Base-by-base conservation (phyloP, 2,113 vertebrate genomes). In the Neogale vison region DNA sequence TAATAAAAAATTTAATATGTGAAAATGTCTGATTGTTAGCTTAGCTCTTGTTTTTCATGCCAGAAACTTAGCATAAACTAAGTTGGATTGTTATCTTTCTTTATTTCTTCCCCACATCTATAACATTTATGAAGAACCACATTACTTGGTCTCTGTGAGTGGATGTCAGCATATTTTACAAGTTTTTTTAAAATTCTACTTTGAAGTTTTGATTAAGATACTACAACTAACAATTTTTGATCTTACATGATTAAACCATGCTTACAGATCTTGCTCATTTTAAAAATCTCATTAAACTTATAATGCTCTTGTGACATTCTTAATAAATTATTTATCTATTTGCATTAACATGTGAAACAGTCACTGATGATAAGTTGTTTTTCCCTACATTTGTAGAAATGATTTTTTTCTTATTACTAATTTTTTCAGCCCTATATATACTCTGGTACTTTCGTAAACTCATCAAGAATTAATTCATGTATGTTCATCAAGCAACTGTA, bases 261-360 rank as follows among this genome's bases (percentile, higher is more conserved):
- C 18, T 93, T 93, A 47, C 34, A 84, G 52, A 74, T 87, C 13
- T 94, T 93, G 61, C n/a, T 77, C n/a, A 55, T 74, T 83, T 93
- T n/a, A 89, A 95, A 95, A 87, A 89, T 87, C 15, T 9, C n/a
- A 93, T 88, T 83, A 90, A 86, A 87, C 23, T 84, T 87, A 92
- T 80, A 69, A 90, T 80, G 21, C 2, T 71, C 5, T 83, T 61
- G 17, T 95, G 57, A 84, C 13, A 94, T 94, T 61, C 11, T 34
- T 80, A 93, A 47, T 80, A 93, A 61, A 88, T 85, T 80, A 69
- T 95, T 81, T 93, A 45, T 92, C 31, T 93, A n/a, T 76, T 96
- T 93, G 29, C 14, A 76, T 69, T 96, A 92, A 93, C 81, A 63
- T 93, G 3, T 92, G 57, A 80, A 90, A 57, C 34, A 93, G 69